Conservation (phyloP, 2,888 invertebrate genomes). For the Calameuta pallipes region DNA sequence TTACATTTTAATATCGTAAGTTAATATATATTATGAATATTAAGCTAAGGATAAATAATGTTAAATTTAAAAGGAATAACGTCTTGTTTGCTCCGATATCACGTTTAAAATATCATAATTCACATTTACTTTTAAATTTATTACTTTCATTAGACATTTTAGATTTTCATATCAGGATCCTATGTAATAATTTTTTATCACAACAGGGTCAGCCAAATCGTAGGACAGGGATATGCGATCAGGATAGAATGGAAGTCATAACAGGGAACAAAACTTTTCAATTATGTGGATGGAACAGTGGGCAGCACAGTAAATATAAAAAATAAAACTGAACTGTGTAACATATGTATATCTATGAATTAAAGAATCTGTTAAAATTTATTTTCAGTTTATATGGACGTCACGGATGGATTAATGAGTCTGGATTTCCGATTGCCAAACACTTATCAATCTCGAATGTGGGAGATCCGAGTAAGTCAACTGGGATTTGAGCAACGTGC, state of each 20-base stretch:
- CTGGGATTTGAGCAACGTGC: slow-evolving; percentile 82
- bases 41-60: not conserved
- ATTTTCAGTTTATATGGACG: slow-evolving; percentile 76
- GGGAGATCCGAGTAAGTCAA: slow-evolving; percentile 83
- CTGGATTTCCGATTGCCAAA: slow-evolving; percentile 71
- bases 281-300: slow-evolving; percentile 85
- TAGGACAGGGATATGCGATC: slow-evolving; percentile 81
- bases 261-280: slow-evolving; percentile 67
- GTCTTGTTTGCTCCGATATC: not conserved
- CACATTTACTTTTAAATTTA: not conserved
- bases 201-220: slow-evolving; percentile 84
- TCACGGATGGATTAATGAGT: slow-evolving; percentile 70
- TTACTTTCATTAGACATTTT: not conserved
- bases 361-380: not conserved
- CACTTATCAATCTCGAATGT: slow-evolving; percentile 76
- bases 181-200: not conserved
- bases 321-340: not conserved
- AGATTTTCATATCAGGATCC: not conserved
- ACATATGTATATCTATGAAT: not conserved
- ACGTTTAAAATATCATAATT: not conserved
- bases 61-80: not conserved
- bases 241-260: slow-evolving; percentile 70
- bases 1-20: slow-evolving; percentile 84
- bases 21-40: slow-evolving; percentile 24
- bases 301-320: slow-evolving; percentile 79